phyloP scores from a whole-genome alignment of 30 jellyfish, hydroid and myxozoan genomes.

The Nemopilema nomurai region DNA sequence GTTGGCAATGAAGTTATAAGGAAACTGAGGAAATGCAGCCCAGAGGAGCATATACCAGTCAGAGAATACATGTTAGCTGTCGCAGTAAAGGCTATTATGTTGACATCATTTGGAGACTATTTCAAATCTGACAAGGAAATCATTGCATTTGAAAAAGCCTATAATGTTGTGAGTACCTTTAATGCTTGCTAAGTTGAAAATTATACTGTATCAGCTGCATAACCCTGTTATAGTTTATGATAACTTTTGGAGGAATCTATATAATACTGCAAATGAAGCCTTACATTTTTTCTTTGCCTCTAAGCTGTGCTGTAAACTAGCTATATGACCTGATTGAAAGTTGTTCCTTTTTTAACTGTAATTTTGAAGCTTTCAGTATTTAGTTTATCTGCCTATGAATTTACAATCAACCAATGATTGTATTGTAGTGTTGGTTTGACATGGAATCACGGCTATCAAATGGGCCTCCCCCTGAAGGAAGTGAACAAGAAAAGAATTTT shows the following conservation, averaged over 20 bases:
- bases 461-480: conserved; percentile 74
- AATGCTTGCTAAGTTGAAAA: not conserved
- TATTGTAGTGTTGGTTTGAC: conserved; percentile 83
- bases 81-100: conserved; percentile 69
- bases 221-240: no score
- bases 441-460: conserved; percentile 72
- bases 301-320: no score
- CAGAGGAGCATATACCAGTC: conserved; percentile 65
- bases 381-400: no score
- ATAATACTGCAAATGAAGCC: no score
- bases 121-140: conserved; percentile 68
- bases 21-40: conserved; percentile 27
- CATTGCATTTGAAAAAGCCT: conserved; percentile 49
- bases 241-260: no score
- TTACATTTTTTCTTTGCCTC: no score
- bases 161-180: conserved; percentile 57
- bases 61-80: conserved; percentile 72
- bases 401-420: not conserved
- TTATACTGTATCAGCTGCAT: no score
- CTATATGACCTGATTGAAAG: no score
- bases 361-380: no score
- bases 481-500: conserved; percentile 64
- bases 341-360: not conserved
- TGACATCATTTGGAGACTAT: conserved; percentile 69
- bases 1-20: conserved; percentile 64